These are phyloP conservation scores for Meloidogyne floridensis DNA, from an alignment of 1,140 invertebrate species.

Conservation along the genomic window DNA sequence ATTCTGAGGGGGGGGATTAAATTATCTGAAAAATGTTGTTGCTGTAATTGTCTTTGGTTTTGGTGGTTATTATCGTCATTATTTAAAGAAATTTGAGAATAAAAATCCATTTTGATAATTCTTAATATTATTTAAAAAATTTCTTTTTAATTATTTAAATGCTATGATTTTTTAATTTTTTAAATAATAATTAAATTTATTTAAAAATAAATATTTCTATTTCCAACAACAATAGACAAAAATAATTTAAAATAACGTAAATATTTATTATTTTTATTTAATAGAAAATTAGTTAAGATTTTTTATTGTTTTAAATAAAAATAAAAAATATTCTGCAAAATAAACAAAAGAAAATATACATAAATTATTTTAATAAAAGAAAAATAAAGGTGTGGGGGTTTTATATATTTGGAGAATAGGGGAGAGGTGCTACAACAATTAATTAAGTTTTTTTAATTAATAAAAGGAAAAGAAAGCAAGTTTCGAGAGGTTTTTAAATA, in stretches of 20 bases:
- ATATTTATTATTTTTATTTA: too few relatives aligned
- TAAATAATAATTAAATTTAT: neutral
- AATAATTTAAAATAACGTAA: too few relatives aligned
- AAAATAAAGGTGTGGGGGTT: too few relatives aligned
- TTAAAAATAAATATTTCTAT: neutral
- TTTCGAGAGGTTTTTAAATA: too few relatives aligned
- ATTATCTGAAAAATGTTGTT: neutral
- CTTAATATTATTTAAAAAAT: neutral
- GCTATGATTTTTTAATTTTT: too few relatives aligned
- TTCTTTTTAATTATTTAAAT: too few relatives aligned
- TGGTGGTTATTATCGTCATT: neutral
- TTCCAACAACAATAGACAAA: neutral
- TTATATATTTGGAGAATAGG: too few relatives aligned
- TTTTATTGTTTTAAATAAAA: neutral
- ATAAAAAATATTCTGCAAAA: neutral
- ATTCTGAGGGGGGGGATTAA: slow-evolving; percentile 10
- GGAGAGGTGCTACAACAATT: too few relatives aligned
- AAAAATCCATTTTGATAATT: neutral
- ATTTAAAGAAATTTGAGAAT: neutral
- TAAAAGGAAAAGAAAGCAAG: too few relatives aligned
- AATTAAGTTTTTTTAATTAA: too few relatives aligned
- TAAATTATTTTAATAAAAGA: too few relatives aligned
- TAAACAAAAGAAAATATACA: neutral
- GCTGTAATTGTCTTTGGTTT: neutral
- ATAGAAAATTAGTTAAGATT: neutral